phyloP scores from a whole-genome alignment of 2,888 invertebrate species.

The Nephrotoma appendiculata region DNA sequence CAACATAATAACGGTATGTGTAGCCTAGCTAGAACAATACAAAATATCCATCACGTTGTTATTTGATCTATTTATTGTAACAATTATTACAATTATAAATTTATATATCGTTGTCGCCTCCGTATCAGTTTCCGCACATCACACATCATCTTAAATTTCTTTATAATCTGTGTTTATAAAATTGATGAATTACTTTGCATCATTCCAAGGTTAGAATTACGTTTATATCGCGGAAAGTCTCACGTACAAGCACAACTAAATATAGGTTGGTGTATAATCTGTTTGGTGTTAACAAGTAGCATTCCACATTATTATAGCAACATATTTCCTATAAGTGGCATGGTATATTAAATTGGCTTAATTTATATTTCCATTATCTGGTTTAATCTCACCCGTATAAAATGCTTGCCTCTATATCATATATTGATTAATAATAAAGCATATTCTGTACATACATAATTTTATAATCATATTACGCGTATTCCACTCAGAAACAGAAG shows the following conservation, averaged over 20 bases:
- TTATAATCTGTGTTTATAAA: background rate
- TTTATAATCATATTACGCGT: background rate
- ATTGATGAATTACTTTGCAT: background rate
- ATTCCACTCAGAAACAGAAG: background rate
- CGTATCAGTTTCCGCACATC: background rate
- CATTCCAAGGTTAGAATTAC: background rate
- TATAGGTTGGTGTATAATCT: background rate
- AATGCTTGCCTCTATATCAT: background rate
- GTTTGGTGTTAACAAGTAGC: background rate
- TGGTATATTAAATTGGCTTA: background rate
- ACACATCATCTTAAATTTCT: background rate
- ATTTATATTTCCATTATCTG: background rate
- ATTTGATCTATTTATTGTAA: background rate
- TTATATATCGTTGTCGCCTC: background rate
- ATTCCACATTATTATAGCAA: background rate
- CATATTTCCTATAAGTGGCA: background rate
- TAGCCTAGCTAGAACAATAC: background rate
- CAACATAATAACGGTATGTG: background rate
- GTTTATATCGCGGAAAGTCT: background rate
- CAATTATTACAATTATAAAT: background rate
- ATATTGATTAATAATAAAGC: background rate
- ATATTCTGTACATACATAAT: background rate
- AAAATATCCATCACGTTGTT: background rate
- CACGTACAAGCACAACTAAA: background rate
- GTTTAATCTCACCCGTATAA: background rate